Conservation (phyloP, 2,888 invertebrate species). For the Tipula unca region DNA sequence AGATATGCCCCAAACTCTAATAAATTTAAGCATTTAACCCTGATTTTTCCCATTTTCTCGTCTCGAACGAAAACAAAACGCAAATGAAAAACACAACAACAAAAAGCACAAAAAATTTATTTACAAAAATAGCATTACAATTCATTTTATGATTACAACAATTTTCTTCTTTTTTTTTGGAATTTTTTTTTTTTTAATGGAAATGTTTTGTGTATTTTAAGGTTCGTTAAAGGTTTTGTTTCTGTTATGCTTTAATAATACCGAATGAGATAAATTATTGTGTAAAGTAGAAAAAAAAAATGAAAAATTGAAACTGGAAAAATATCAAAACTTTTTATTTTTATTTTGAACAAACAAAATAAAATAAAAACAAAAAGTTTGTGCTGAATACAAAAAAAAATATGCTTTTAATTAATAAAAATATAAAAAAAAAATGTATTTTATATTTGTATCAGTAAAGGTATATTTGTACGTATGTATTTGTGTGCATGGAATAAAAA, state of each 20-base stretch:
- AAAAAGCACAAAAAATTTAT: not conserved
- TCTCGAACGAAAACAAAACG: not conserved
- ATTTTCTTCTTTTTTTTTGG: not conserved
- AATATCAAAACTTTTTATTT: not conserved
- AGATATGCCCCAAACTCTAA: not conserved
- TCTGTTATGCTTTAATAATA: not conserved
- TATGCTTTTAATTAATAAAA: constrained; percentile 2
- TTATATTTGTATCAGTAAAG: not conserved
- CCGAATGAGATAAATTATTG: not conserved
- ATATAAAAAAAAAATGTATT: not conserved
- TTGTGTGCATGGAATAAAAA: not conserved
- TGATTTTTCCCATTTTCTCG: not conserved
- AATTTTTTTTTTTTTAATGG: not conserved
- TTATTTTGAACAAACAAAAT: not conserved
- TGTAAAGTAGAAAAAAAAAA: not conserved
- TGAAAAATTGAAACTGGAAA: not conserved
- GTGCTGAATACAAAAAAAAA: not conserved
- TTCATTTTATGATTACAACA: constrained; percentile 8
- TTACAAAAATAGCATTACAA: not conserved
- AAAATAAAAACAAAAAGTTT: not conserved
- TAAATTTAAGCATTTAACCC: not conserved
- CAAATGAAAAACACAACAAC: not conserved
- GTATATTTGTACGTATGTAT: not conserved
- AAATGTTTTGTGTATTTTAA: not conserved
- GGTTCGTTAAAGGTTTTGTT: constrained; percentile 14